These are phyloP conservation scores for Neodiprion virginianus DNA, from an alignment of 1,140 invertebrate genomes.

Conservation along the genomic window DNA sequence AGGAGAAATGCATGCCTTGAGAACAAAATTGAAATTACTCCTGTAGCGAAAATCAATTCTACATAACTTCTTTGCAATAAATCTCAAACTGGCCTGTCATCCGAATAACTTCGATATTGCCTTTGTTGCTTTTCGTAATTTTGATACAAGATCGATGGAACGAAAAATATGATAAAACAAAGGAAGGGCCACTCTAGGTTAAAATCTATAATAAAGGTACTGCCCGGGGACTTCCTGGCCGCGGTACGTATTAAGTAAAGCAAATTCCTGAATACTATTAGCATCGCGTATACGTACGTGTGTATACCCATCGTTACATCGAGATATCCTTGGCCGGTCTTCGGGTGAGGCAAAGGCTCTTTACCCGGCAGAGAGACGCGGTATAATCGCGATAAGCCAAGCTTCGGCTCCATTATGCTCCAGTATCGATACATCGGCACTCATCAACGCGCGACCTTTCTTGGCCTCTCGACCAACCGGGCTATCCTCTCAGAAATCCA, in stretches of 20 bases:
- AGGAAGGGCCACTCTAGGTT: not conserved
- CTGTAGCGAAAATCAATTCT: no score
- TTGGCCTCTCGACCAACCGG: conserved; percentile 13
- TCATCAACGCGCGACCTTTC: conserved; percentile 15
- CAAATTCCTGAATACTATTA: conserved; percentile 15
- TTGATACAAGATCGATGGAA: no score
- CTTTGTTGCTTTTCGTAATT: no score
- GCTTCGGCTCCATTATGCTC: conserved; percentile 13
- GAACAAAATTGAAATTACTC: no score
- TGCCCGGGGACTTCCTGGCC: not conserved
- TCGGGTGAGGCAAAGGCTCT: not conserved
- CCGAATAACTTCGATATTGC: no score
- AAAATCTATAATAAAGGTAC: not conserved
- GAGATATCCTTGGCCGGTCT: not conserved
- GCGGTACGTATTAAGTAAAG: not conserved
- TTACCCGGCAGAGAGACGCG: conserved; percentile 8
- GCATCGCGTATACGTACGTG: not conserved
- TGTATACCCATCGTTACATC: not conserved
- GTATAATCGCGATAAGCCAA: conserved; percentile 9
- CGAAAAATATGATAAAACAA: no score
- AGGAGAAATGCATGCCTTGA: no score
- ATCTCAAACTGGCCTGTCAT: no score
- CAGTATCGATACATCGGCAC: conserved; percentile 15
- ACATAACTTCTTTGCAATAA: no score
- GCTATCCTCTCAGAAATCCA: conserved; percentile 4